These are phyloP conservation scores for Fukomys damarensis DNA, from an alignment of 2,113 vertebrate genomes.

Conservation along the genomic window DNA sequence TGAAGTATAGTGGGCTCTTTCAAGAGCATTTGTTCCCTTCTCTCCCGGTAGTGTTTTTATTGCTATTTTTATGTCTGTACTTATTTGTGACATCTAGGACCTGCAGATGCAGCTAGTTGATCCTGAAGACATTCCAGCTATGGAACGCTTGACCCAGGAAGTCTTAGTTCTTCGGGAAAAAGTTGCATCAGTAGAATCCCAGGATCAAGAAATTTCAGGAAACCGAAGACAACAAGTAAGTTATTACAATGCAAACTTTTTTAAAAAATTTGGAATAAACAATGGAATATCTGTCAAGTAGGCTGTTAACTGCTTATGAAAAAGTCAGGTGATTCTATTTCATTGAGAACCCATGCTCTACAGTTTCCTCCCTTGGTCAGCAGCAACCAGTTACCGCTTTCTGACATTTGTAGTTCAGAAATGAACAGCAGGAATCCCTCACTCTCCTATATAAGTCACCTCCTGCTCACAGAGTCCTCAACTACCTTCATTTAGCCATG, in stretches of 20 bases:
- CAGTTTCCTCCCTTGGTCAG: background rate
- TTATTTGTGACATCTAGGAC: conserved; percentile 85
- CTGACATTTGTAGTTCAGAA: background rate
- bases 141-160: conserved; percentile 92
- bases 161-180: conserved; percentile 91
- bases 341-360: background rate
- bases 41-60: background rate
- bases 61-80: background rate
- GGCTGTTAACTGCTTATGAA: background rate
- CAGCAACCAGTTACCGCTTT: background rate
- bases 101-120: conserved; percentile 92
- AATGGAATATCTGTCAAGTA: background rate
- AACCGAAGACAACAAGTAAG: conserved; percentile 88
- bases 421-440: background rate
- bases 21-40: background rate
- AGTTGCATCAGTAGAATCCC: conserved; percentile 82
- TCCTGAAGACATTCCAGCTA: conserved; percentile 89
- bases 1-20: background rate
- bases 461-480: background rate
- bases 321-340: background rate
- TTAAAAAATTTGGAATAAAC: background rate
- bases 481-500: background rate
- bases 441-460: background rate
- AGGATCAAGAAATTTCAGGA: conserved; percentile 82
- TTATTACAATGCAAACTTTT: background rate